These are phyloP conservation scores for Parnassius mnemosyne DNA, from an alignment of 2,888 invertebrate species.

Conservation along the genomic window DNA sequence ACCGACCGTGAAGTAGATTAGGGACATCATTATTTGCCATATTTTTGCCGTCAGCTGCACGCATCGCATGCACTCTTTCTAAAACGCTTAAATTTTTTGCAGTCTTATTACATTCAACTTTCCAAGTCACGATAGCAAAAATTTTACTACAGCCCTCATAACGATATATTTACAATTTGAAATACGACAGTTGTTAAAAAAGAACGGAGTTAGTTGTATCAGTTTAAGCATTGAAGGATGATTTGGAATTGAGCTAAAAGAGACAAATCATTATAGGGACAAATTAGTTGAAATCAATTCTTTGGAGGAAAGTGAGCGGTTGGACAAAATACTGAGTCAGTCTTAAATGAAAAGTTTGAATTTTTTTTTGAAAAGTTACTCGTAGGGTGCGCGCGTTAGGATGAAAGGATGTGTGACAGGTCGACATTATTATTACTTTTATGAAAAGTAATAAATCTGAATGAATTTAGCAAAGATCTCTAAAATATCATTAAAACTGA, in stretches of 20 bases:
- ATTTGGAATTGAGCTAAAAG: constrained; percentile 54
- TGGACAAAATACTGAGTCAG: constrained; percentile 44
- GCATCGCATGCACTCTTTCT: constrained; percentile 58
- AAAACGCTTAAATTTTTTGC: constrained; percentile 38
- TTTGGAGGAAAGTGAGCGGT: constrained; percentile 50
- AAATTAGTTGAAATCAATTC: constrained; percentile 67
- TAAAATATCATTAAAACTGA: too few species aligned
- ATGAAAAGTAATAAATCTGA: constrained; percentile 3
- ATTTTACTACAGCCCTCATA: constrained; percentile 32
- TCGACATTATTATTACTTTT: constrained; percentile 22
- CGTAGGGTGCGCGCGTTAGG: constrained; percentile 38
- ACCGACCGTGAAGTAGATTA: constrained; percentile 76
- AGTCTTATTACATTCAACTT: constrained; percentile 48
- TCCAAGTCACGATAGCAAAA: constrained; percentile 29
- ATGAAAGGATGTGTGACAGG: constrained; percentile 50
- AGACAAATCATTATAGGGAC: constrained; percentile 51
- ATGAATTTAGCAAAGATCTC: too few species aligned
- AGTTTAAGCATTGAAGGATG: constrained; percentile 50
- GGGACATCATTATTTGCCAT: constrained; percentile 77
- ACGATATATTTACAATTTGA: constrained; percentile 38
- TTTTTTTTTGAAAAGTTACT: constrained; percentile 36
- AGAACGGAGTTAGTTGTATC: constrained; percentile 59
- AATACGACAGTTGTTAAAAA: constrained; percentile 42
- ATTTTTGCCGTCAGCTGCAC: constrained; percentile 78
- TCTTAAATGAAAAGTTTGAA: constrained; percentile 33